Evolutionary conservation across 2,113 vertebrate genomes (phyloP).

Genomic region (Raja brachyura): DNA sequence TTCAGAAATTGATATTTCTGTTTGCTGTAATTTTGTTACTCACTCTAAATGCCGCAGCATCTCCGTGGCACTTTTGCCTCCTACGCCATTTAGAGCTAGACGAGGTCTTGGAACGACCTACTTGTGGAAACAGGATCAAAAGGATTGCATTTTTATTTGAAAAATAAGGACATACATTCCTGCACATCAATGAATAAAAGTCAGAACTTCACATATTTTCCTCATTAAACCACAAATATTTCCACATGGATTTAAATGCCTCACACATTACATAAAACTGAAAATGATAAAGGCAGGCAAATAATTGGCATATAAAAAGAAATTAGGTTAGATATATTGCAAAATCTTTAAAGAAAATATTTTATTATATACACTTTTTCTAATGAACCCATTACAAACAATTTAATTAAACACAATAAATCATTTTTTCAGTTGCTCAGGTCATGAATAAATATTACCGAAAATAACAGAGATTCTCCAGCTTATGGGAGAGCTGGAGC

Average conservation of each 20-base stretch:
- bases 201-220: not conserved
- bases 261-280: not conserved
- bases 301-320: no score
- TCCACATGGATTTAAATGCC: not conserved
- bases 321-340: not conserved
- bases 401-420: not conserved
- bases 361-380: not conserved
- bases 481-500: not conserved
- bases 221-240: not conserved
- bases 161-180: not conserved
- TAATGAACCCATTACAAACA: not conserved
- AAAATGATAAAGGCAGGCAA: not conserved
- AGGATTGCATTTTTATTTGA: not conserved
- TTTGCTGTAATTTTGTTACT: slow-evolving; percentile 48
- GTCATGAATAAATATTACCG: not conserved
- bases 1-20: not conserved
- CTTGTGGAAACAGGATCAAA: not conserved
- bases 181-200: not conserved
- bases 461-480: not conserved
- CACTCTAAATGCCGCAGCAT: slow-evolving; percentile 82
- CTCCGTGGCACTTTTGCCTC: slow-evolving; percentile 85
- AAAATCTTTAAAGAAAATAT: not conserved
- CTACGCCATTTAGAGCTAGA: slow-evolving; percentile 84
- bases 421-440: not conserved
- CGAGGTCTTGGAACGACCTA: slow-evolving; percentile 72